These are phyloP conservation scores for Scaptomyza caliginosa DNA, from an alignment of 2,888 invertebrate genomes.

Conservation along the genomic window DNA sequence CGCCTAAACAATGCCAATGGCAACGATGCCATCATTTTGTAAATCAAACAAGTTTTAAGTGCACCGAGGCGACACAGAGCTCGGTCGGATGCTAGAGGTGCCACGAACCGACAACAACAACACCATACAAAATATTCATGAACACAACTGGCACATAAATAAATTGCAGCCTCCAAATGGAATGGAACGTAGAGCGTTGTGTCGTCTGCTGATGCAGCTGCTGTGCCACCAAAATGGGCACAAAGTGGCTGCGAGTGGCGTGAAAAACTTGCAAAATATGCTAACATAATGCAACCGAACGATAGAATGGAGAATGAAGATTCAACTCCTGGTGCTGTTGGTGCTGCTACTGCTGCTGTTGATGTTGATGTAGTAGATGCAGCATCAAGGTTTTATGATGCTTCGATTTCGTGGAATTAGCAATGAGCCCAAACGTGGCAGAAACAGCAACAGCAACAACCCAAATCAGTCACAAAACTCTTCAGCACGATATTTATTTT, in stretches of 20 bases:
- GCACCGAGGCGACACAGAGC: constrained; percentile 44
- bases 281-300: constrained; percentile 62
- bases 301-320: constrained; percentile 6
- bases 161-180: constrained; percentile 64
- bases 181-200: constrained; percentile 26
- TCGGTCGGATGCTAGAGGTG: constrained; percentile 29
- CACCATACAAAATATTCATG: constrained; percentile 66
- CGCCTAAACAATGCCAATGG: constrained; percentile 51
- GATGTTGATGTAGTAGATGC: constrained; percentile 31
- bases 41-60: constrained; percentile 70
- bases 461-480: constrained; percentile 23
- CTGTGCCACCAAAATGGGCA: constrained; percentile 41
- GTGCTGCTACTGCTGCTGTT: not conserved
- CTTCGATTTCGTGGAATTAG: constrained; percentile 81
- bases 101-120: constrained; percentile 10
- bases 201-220: constrained; percentile 58
- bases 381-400: constrained; percentile 76
- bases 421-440: constrained; percentile 57
- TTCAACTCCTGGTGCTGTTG: not conserved
- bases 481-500: constrained; percentile 52
- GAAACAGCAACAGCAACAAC: constrained; percentile 17
- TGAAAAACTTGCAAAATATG: constrained; percentile 66
- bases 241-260: constrained; percentile 59
- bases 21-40: constrained; percentile 61
- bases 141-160: constrained; percentile 74